phyloP scores from a whole-genome alignment of 1,140 invertebrate genomes.

The Aricia agestis region DNA sequence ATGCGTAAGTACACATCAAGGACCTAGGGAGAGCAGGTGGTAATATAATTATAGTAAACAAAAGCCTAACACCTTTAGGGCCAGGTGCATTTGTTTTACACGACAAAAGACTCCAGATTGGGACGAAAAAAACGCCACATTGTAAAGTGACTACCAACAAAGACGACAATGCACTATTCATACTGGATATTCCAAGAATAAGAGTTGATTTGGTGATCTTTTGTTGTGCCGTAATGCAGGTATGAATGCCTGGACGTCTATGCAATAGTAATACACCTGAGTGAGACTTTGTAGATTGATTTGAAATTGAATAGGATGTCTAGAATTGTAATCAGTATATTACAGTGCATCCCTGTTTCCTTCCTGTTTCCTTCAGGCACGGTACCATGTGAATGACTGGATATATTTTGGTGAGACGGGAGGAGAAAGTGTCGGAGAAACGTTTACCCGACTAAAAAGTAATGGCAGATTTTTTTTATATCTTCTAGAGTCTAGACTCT shows the following conservation, averaged over 20 bases:
- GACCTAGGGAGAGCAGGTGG: neutral
- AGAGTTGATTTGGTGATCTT: neutral
- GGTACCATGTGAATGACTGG: too few relatives aligned
- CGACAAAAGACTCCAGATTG: neutral
- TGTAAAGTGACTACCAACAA: neutral
- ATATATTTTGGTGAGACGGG: too few relatives aligned
- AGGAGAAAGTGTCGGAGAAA: too few relatives aligned
- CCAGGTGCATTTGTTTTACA: constrained; percentile 12
- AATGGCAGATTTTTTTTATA: too few relatives aligned
- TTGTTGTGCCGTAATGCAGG: neutral
- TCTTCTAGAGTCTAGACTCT: too few relatives aligned
- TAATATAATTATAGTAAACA: constrained; percentile 3
- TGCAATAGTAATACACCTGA: neutral
- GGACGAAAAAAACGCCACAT: neutral
- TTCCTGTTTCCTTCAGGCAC: neutral
- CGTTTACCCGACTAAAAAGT: too few relatives aligned
- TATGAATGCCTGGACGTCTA: neutral
- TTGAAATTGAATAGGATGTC: neutral
- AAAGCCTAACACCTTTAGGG: constrained; percentile 6
- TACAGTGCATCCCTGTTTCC: too few relatives aligned
- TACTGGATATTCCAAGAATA: neutral
- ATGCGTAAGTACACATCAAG: neutral
- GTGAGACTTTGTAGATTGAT: neutral
- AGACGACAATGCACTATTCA: neutral
- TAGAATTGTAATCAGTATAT: too few relatives aligned